These are phyloP conservation scores for Neotoma lepida DNA, from an alignment of 2,113 vertebrate genomes.

Conservation along the genomic window DNA sequence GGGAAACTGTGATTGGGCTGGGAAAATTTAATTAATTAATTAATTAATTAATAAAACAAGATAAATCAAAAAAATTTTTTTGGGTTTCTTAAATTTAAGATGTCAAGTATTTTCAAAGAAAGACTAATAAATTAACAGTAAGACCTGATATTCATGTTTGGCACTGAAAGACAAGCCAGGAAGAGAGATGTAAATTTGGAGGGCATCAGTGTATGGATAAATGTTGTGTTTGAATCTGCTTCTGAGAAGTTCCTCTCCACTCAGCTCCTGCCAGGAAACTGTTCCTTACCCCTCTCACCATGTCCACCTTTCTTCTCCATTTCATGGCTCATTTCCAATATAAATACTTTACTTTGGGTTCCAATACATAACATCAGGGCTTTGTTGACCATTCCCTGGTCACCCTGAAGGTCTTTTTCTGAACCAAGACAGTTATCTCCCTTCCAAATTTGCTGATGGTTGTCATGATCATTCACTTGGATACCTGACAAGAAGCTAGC, in stretches of 20 bases:
- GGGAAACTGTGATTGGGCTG: no score
- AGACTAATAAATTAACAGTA: not conserved
- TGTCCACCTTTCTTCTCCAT: not conserved
- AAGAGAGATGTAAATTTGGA: not conserved
- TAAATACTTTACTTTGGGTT: not conserved
- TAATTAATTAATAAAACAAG: no score
- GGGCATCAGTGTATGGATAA: not conserved
- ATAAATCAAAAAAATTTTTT: no score
- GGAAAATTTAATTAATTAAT: no score
- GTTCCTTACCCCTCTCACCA: no score
- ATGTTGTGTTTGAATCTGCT: not conserved
- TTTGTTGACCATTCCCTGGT: not conserved
- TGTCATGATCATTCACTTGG: no score
- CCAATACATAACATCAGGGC: not conserved
- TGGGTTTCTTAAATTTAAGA: not conserved
- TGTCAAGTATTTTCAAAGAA: not conserved
- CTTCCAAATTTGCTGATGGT: not conserved
- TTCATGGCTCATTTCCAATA: not conserved
- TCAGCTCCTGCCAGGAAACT: not conserved
- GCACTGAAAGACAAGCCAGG: not conserved
- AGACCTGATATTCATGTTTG: not conserved
- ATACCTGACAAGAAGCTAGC: not conserved
- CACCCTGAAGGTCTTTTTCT: not conserved
- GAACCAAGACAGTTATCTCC: not conserved
- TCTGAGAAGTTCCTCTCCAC: not conserved